A percentile compares a stretch with the other conserved stretches of the same genome.
Evolutionary conservation across 2,113 vertebrate species (phyloP).

Genomic region (Antigone vipio): DNA sequence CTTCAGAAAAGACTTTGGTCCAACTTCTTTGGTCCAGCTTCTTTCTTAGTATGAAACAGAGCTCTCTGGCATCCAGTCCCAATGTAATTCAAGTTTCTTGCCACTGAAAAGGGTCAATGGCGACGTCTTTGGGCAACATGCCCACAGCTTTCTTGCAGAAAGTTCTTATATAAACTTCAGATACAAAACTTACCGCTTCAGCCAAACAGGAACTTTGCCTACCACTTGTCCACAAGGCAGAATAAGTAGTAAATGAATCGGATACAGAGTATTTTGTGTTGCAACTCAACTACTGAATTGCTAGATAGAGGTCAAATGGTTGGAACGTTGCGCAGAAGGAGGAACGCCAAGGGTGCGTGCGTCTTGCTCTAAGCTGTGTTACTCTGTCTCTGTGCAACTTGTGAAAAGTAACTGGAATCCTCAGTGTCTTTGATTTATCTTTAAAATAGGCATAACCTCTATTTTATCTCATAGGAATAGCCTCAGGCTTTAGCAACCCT

Average conservation of each 20-base stretch:
- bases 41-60: background rate
- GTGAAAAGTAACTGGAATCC: background rate
- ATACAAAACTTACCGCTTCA: background rate
- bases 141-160: background rate
- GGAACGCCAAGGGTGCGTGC: background rate
- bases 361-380: background rate
- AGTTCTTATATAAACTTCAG: background rate
- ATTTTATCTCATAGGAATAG: background rate
- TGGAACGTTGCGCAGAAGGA: background rate
- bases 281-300: background rate
- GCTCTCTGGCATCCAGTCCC: background rate
- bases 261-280: background rate
- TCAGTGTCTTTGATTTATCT: background rate
- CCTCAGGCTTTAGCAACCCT: background rate
- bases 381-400: background rate
- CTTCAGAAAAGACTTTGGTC: background rate
- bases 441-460: background rate
- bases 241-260: background rate
- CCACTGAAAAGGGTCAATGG: background rate
- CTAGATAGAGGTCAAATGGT: accelerated
- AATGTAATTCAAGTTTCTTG: background rate
- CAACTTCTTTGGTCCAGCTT: background rate
- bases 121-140: accelerated
- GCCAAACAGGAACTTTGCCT: background rate
- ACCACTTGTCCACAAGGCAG: background rate